phyloP scores from a whole-genome alignment of 2,797 vertebrate genomes.

The Caiman crocodilus region DNA sequence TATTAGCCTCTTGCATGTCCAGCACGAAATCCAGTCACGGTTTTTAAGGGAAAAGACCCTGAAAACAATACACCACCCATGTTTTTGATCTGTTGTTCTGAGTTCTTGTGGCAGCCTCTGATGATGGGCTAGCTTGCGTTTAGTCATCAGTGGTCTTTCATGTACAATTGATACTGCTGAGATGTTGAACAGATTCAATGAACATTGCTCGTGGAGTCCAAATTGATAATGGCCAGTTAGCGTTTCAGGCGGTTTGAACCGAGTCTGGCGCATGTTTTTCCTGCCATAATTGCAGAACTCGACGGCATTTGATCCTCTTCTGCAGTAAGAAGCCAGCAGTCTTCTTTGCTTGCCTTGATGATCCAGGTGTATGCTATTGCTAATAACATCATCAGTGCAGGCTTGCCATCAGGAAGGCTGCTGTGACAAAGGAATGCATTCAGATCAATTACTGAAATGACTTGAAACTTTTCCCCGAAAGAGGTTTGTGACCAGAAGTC shows the following conservation, averaged over 20 bases:
- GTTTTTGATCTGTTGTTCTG: neutral
- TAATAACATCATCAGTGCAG: neutral
- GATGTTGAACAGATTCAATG: neutral
- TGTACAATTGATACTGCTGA: neutral
- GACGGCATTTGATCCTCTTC: neutral
- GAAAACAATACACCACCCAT: neutral
- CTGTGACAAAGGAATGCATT: neutral
- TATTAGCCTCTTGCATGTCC: too few species aligned
- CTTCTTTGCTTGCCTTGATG: neutral
- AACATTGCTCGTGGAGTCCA: neutral
- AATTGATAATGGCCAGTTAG: neutral
- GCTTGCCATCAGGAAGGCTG: neutral
- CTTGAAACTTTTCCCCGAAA: neutral
- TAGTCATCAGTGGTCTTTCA: neutral
- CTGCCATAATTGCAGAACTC: neutral
- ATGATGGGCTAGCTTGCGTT: neutral
- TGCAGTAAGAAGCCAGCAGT: neutral
- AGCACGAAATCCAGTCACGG: too few species aligned
- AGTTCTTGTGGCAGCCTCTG: neutral
- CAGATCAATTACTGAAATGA: neutral
- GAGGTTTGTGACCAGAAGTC: neutral
- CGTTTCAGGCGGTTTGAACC: neutral
- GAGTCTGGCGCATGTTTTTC: neutral
- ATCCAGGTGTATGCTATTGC: neutral
- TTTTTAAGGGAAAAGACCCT: neutral